Evolutionary conservation across 2,797 vertebrate species (phyloP).

Genomic region (Etheostoma perlongum): DNA sequence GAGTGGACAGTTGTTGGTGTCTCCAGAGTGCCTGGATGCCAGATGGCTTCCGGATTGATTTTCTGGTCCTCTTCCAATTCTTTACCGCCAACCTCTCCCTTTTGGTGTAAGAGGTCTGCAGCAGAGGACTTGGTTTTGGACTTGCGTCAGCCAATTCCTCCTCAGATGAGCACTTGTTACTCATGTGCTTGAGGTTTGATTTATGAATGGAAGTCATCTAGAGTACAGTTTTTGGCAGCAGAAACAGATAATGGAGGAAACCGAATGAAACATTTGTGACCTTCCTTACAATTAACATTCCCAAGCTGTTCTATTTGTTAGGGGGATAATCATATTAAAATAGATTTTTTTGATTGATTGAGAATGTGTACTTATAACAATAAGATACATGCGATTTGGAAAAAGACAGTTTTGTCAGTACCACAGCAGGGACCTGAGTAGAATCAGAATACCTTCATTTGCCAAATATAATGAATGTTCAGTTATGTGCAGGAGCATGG

Average conservation of each 20-base stretch:
- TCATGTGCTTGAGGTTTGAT: slow-evolving; percentile 45
- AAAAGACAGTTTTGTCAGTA: slow-evolving; percentile 24
- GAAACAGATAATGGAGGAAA: slow-evolving; percentile 49
- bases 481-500: slow-evolving; percentile 3
- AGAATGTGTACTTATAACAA: slow-evolving; percentile 30
- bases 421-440: slow-evolving; percentile 9
- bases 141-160: slow-evolving; percentile 9
- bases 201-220: slow-evolving; percentile 46
- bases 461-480: slow-evolving; percentile 47
- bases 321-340: slow-evolving; percentile 31
- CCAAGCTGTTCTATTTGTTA: slow-evolving; percentile 40
- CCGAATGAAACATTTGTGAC: slow-evolving; percentile 59
- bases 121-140: slow-evolving; percentile 45
- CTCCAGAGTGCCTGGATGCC: slow-evolving; percentile 59
- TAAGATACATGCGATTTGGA: slow-evolving; percentile 28
- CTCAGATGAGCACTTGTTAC: slow-evolving; percentile 44
- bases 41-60: slow-evolving; percentile 73
- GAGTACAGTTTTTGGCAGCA: slow-evolving; percentile 50
- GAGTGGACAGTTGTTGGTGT: slow-evolving; percentile 54
- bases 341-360: slow-evolving; percentile 53
- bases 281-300: slow-evolving; percentile 62
- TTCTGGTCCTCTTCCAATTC: slow-evolving; percentile 58
- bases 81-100: slow-evolving; percentile 47
- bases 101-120: slow-evolving; percentile 39
- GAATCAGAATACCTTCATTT: slow-evolving; percentile 33